Percentiles rank a stretch among this genome's conserved stretches.
phyloP scores from a whole-genome alignment of 2,888 invertebrate genomes.

The Girardia tigrina region DNA sequence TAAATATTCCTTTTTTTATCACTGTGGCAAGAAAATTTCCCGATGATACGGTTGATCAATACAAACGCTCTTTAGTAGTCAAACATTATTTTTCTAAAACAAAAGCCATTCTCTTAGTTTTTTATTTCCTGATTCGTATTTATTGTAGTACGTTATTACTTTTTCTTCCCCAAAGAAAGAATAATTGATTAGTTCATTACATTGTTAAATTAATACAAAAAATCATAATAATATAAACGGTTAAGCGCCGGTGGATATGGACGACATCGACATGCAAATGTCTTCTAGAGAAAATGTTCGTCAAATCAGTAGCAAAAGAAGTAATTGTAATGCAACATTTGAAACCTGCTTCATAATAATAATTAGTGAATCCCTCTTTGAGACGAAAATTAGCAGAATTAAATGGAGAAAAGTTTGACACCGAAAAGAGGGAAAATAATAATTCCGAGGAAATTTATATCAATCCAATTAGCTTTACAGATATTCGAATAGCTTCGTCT shows the following conservation, averaged over 20 bases:
- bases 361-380: slow-evolving; percentile 26
- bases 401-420: slow-evolving; percentile 16
- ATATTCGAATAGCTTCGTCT: neutral
- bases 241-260: neutral
- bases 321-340: neutral
- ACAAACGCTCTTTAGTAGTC: too few species aligned
- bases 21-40: too few species aligned
- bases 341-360: neutral
- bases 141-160: too few species aligned
- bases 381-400: slow-evolving; percentile 25
- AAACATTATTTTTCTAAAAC: too few species aligned
- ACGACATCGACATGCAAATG: neutral
- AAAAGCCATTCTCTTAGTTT: too few species aligned
- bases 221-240: too few species aligned
- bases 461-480: neutral
- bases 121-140: too few species aligned
- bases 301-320: neutral
- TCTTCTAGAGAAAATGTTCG: neutral
- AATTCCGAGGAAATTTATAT: neutral
- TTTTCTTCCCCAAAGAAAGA: too few species aligned
- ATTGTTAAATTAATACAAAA: too few species aligned
- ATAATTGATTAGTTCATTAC: too few species aligned
- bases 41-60: too few species aligned
- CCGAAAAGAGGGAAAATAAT: neutral
- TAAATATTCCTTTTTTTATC: too few species aligned